phyloP scores from a whole-genome alignment of 2,797 vertebrate genomes.

The Alcedo quadribrachys region DNA sequence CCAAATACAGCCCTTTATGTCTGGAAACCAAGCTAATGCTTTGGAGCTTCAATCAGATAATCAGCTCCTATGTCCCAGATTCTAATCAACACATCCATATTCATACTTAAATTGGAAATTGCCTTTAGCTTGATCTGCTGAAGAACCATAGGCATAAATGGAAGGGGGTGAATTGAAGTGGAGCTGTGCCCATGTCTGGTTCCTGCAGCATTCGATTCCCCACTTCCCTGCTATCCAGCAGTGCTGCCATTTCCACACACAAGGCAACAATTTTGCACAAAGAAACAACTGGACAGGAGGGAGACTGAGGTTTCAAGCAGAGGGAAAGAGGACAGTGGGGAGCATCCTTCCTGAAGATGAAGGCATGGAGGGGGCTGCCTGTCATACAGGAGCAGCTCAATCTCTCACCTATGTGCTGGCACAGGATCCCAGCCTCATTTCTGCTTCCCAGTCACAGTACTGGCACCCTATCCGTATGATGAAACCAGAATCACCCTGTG shows the following conservation, averaged over 20 bases:
- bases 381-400: background rate
- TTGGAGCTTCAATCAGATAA: constrained; percentile 59
- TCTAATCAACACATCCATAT: constrained; percentile 68
- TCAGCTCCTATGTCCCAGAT: constrained; percentile 60
- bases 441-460: background rate
- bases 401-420: background rate
- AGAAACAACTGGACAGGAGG: background rate
- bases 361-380: background rate
- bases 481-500: background rate
- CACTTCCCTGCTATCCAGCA: background rate
- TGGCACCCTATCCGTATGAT: background rate
- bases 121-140: background rate
- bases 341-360: background rate
- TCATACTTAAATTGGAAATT: constrained; percentile 54
- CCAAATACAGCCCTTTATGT: constrained; percentile 56
- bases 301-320: background rate
- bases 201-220: background rate
- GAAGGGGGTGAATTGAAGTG: background rate
- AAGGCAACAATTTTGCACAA: background rate
- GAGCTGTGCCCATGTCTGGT: background rate
- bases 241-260: background rate
- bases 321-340: background rate
- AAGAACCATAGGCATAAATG: background rate
- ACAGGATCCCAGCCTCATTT: background rate
- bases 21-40: constrained; percentile 55